Evolutionary conservation across 92 coral and sea anemone species (phyloP).

Genomic region (Chrysogorgia sp.): DNA sequence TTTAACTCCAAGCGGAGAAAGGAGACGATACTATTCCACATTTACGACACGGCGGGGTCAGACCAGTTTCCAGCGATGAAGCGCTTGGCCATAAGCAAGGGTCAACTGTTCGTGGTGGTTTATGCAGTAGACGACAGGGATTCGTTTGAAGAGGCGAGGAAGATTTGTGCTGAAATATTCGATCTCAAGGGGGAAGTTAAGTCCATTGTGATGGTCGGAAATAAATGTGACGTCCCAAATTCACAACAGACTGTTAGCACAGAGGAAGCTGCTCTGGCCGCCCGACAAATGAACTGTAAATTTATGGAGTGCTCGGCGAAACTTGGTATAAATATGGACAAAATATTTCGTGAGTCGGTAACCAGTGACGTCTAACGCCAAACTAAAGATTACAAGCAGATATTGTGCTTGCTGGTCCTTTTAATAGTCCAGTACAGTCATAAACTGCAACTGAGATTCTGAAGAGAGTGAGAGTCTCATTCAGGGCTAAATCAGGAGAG

Average conservation of each 20-base stretch:
- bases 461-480: too few species aligned
- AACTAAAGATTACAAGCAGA: too few species aligned
- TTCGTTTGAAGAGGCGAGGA: slow-evolving; percentile 77
- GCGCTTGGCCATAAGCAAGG: slow-evolving; percentile 80
- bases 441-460: too few species aligned
- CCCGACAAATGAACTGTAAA: slow-evolving; percentile 29
- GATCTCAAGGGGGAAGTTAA: slow-evolving; percentile 75
- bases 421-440: too few species aligned
- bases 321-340: slow-evolving; percentile 39
- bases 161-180: slow-evolving; percentile 72
- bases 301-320: slow-evolving; percentile 44
- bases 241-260: slow-evolving; percentile 36
- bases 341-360: slow-evolving; percentile 42
- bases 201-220: slow-evolving; percentile 89
- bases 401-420: too few species aligned
- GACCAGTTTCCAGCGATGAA: slow-evolving; percentile 98
- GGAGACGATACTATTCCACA: slow-evolving; percentile 80
- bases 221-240: slow-evolving; percentile 81
- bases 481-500: too few species aligned
- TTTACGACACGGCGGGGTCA: slow-evolving; percentile 92
- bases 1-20: slow-evolving; percentile 72
- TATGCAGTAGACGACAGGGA: slow-evolving; percentile 72
- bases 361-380: background rate
- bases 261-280: slow-evolving; percentile 25
- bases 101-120: slow-evolving; percentile 86